These are phyloP conservation scores for Catocala fraxini DNA, from an alignment of 2,888 invertebrate genomes.

Conservation along the genomic window DNA sequence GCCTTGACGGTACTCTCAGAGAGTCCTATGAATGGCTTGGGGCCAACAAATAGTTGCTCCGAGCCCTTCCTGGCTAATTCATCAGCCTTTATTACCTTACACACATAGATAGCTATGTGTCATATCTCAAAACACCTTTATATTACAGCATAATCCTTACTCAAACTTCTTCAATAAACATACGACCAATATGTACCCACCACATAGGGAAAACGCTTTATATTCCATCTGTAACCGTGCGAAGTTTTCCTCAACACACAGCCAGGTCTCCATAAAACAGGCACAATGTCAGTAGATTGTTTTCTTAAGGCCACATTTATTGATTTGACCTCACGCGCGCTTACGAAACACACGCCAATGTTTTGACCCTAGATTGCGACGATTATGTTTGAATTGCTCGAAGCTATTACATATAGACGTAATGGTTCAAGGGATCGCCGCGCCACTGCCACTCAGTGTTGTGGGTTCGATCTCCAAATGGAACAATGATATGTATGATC, in stretches of 20 bases:
- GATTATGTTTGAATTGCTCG: slow-evolving; percentile 25
- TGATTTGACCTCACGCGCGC: slow-evolving; percentile 57
- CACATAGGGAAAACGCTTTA: neutral
- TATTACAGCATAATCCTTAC: too few relatives aligned
- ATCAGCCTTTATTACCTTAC: too few relatives aligned
- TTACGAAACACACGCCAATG: slow-evolving; percentile 36
- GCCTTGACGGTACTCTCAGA: too few relatives aligned
- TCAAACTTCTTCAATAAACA: too few relatives aligned
- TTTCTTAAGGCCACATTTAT: slow-evolving; percentile 59
- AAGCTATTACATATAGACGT: neutral
- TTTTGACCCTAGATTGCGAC: slow-evolving; percentile 32
- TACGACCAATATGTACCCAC: neutral
- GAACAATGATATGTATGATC: too few relatives aligned
- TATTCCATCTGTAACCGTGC: slow-evolving; percentile 6
- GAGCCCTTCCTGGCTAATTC: too few relatives aligned
- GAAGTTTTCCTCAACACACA: slow-evolving; percentile 27
- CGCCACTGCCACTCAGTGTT: too few relatives aligned
- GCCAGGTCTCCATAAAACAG: slow-evolving; percentile 7
- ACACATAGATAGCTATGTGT: too few relatives aligned
- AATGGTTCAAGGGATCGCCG: neutral
- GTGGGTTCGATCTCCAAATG: too few relatives aligned
- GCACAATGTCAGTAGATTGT: slow-evolving; percentile 41
- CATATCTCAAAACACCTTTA: too few relatives aligned
- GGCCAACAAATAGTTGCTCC: too few relatives aligned
- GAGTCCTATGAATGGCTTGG: too few relatives aligned